Evolutionary conservation across 1,140 invertebrate genomes (phyloP), one percentile per base, ranked within the genome.

Genomic region (Batillaria attramentaria): DNA sequence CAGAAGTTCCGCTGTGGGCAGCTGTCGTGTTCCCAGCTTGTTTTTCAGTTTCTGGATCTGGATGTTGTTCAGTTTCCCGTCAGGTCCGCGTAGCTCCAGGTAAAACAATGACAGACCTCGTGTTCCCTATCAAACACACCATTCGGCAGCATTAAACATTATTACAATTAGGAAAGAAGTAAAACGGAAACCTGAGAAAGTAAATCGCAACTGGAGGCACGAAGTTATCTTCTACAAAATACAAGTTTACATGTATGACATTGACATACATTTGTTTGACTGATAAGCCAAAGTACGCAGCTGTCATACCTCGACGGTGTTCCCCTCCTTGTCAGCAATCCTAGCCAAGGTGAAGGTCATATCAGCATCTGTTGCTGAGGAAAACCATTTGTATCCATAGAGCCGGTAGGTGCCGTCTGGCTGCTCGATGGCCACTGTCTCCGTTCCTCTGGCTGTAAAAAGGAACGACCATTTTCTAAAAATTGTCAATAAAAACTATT

Each of bases 1-100:
- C 18, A 93, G 85, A 5, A 94, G 86, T 83, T 94, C 93, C 6
- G 93, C 93, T 5, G 93, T 94, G 28, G 93, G 93, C n/a, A 94
- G 81, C 83, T 94, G 93, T 72, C 91, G 84, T 2, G 93, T 94
- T 42, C 93, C 93, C 16, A 94, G 85, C 86, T 94, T 94, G 81
- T 94, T 91, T 85, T 94, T 94, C 74, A 94, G 82, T 75, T 89
- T 91, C 57, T 93, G 85, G 57, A 94, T 90, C 79, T 93, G 90
- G 72, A 94, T 93, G 69, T 92, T 91, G 82, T 94, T 93, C 46
- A 93, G 85, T 16, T 86, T 78, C 31, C 91, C 91, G 72, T 91
- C 84, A 33, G 89, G 83, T 69, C 86, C 82, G 39, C 88, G 84
- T 42, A 91, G 82, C 84, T 92, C 90, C 50, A 94, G 39, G 79